phyloP scores from a whole-genome alignment of 2,113 vertebrate species.

The Spheniscus mendiculus region DNA sequence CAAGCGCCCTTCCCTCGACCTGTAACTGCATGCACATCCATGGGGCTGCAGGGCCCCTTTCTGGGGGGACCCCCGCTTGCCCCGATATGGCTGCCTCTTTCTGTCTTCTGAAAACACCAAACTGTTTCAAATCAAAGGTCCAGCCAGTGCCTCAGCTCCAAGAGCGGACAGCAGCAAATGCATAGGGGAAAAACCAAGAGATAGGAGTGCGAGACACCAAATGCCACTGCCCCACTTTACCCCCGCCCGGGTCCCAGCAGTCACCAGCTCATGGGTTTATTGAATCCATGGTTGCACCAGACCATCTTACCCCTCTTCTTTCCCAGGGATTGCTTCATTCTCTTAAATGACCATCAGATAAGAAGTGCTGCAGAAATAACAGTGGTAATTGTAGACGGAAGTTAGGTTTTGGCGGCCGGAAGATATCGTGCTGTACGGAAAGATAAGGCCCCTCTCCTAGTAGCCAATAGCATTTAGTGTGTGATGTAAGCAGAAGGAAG shows the following conservation, averaged over 20 bases:
- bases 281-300: neutral
- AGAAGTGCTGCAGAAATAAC: neutral
- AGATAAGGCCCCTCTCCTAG: too few relatives aligned
- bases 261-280: neutral
- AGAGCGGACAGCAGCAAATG: neutral
- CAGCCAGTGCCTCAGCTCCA: neutral
- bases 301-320: neutral
- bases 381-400: too few relatives aligned
- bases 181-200: neutral
- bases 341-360: too few relatives aligned
- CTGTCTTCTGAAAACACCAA: neutral
- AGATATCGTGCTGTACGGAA: too few relatives aligned
- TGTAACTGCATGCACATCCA: neutral
- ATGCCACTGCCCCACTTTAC: neutral
- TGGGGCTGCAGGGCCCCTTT: neutral
- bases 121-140: neutral
- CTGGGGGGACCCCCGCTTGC: neutral
- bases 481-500: too few relatives aligned
- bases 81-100: neutral
- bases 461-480: too few relatives aligned
- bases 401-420: too few relatives aligned
- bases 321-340: neutral
- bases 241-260: neutral
- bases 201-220: neutral
- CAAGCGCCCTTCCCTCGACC: neutral